phyloP scores from a whole-genome alignment of 2,113 vertebrate genomes.

The Casuarius casuarius region DNA sequence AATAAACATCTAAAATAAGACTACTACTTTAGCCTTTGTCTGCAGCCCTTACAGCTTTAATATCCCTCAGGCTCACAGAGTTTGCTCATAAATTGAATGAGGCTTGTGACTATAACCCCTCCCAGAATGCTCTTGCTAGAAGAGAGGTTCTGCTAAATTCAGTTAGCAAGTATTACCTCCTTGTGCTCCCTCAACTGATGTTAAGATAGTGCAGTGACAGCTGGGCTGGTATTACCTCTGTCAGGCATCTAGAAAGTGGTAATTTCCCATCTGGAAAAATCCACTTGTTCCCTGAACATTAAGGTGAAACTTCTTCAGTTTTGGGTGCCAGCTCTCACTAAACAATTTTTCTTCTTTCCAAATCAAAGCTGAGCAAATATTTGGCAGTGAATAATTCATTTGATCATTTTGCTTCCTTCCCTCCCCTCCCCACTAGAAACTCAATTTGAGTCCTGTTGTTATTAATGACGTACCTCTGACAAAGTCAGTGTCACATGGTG shows the following conservation, averaged over 20 bases:
- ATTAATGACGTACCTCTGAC: rapidly evolving
- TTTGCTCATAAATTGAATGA: background rate
- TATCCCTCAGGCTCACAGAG: background rate
- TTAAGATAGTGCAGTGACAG: background rate
- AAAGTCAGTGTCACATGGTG: too few relatives aligned
- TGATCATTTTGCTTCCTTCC: background rate
- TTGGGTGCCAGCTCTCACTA: background rate
- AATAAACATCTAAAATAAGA: background rate
- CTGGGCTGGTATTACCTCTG: background rate
- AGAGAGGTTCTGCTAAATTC: background rate
- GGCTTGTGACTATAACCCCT: rapidly evolving
- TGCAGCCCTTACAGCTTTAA: background rate
- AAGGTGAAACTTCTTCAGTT: background rate
- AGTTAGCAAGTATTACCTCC: background rate
- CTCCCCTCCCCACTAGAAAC: background rate
- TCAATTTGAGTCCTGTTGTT: background rate
- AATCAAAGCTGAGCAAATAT: background rate
- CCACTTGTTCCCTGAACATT: background rate
- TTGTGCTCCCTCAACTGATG: background rate
- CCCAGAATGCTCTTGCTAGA: background rate
- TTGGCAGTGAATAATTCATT: background rate
- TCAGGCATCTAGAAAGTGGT: background rate
- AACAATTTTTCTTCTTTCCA: background rate
- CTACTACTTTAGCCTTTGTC: background rate
- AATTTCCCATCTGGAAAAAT: background rate